Base-by-base conservation (phyloP, 2,888 invertebrate species). In the Erebia ligea region DNA sequence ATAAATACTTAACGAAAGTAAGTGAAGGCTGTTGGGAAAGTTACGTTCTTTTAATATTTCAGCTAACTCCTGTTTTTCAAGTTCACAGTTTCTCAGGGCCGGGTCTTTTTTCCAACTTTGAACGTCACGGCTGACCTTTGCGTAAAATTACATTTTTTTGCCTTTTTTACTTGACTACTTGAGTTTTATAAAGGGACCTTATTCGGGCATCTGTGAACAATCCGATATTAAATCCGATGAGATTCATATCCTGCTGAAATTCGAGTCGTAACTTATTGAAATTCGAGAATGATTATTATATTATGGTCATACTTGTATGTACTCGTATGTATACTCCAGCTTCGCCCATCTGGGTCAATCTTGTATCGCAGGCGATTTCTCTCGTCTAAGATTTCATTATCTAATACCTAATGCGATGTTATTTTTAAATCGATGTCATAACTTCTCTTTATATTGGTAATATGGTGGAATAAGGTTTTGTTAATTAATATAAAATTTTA, bases 51-150 rank as follows among this genome's bases (percentile, higher is more conserved):
- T 21, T 21, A 62, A 62, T 25, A 62, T 15, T 48, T n/a, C 13
- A 17, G 62, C 62, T 48, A 48, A 45, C 45, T 45, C 5, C 61
- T 13, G 62, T 48, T 62, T 48, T 15, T 15, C 15, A 48, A 62
- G 62, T 62, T 62, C 62, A 48, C 62, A 62, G 48, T 62, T 62
- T 62, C 15, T 17, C 62, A 62, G 48, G 62, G 48, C 1, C 62
- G 21, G 62, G 15, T 21, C 48, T 48, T 21, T 62, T 40, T 40
- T n/a, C 58, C 58, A 21, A 9, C 21, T 45, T 13, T 8, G 45
- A 15, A 19, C 61, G 61, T 62, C 61, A 6, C 61, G 61, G 8
- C 19, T 62, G 45, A 62, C 61, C 61, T 62, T 45, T 45, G 61
- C 42, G 21, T 62, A 42, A 45, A 45, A 62, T 62, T 62, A 62